Conservation (phyloP, 2,888 invertebrate genomes). For the Therioaphis trifolii region DNA sequence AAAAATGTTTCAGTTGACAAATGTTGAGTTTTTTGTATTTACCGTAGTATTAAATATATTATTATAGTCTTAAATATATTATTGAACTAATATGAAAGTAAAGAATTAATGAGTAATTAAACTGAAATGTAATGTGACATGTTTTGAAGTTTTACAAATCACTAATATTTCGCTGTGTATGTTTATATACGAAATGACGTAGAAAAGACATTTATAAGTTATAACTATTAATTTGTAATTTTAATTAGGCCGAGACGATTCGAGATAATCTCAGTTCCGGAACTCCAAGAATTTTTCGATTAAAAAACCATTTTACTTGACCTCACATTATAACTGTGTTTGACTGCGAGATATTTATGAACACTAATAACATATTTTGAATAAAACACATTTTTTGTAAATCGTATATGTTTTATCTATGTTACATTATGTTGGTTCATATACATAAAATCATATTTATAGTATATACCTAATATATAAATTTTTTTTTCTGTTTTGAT, state of each 20-base stretch:
- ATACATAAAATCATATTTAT: no score
- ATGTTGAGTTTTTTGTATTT: no score
- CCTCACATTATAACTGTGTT: background rate
- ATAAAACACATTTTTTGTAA: background rate
- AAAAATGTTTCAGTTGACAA: no score
- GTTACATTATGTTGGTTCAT: background rate
- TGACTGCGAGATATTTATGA: background rate
- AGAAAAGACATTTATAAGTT: background rate
- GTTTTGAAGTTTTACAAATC: background rate
- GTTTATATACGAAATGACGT: background rate
- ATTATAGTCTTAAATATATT: no score
- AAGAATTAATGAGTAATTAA: no score
- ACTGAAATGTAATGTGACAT: background rate
- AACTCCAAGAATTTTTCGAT: constrained; percentile 26
- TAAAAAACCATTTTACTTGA: constrained; percentile 3
- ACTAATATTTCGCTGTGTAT: background rate
- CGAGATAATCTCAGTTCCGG: background rate
- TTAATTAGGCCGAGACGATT: background rate
- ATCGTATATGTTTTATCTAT: background rate
- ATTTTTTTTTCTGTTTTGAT: background rate
- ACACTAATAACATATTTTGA: background rate
- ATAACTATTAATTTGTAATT: background rate
- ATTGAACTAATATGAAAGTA: no score
- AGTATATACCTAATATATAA: background rate
- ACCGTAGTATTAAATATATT: no score